Percentiles rank a stretch among this genome's conserved stretches.
These are phyloP conservation scores for Hydra vulgaris DNA, from an alignment of 30 jellyfish, hydroid and myxozoan genomes.

Conservation along the genomic window DNA sequence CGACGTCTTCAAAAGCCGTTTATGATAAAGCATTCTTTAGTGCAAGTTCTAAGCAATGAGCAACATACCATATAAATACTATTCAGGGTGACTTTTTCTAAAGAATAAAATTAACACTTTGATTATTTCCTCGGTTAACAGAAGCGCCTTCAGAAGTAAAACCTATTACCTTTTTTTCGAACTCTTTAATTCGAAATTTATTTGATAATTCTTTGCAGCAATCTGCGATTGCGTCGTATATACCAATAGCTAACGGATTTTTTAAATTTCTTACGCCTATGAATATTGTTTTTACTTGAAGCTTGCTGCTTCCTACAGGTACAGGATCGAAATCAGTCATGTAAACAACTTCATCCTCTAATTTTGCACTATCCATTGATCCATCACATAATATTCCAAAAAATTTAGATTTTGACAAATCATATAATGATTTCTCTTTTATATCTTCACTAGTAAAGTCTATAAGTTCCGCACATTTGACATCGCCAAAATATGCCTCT, in stretches of 20 bases:
- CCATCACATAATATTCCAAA: constrained; percentile 17
- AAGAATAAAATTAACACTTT: background rate
- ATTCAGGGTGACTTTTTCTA: constrained; percentile 10
- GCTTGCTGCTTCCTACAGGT: background rate
- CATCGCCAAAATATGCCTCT: background rate
- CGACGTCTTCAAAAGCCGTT: constrained; percentile 3
- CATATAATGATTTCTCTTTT: background rate
- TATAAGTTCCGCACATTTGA: background rate
- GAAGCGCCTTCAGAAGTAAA: constrained; percentile 31
- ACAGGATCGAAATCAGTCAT: constrained; percentile 12
- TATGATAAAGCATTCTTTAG: background rate
- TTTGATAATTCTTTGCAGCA: constrained; percentile 18
- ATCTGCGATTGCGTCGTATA: constrained; percentile 10
- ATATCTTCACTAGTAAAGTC: constrained; percentile 6
- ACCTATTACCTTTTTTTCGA: constrained; percentile 11
- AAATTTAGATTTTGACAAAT: constrained; percentile 12
- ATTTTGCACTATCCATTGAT: constrained; percentile 2
- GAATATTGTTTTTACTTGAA: constrained; percentile 13
- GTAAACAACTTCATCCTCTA: constrained; percentile 21
- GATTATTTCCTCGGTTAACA: background rate
- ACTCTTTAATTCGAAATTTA: background rate
- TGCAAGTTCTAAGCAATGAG: constrained; percentile 12
- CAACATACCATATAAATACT: constrained; percentile 12
- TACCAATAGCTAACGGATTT: constrained; percentile 11
- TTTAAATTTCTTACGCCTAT: constrained; percentile 13